Evolutionary conservation across 2,113 vertebrate species (phyloP).

Genomic region (Oryctolagus cuniculus): mOryCun1.1 NC_091449.1:8514501-8515000

Average conservation of each 20-base stretch:
- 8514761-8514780: not conserved
- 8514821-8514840: conserved; percentile 67
- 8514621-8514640: conserved; percentile 14
- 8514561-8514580: conserved; percentile 56
- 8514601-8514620: conserved; percentile 31
- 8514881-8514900: conserved; percentile 50
- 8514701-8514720: not conserved
- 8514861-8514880: not conserved
- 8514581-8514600: conserved; percentile 51
- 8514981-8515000: too few relatives aligned
- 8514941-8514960: not conserved
- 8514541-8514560: accelerated
- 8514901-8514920: not conserved
- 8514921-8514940: too few relatives aligned
- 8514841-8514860: conserved; percentile 74
- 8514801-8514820: not conserved
- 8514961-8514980: accelerated
- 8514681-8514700: accelerated
- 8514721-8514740: not conserved
- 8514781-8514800: not conserved
- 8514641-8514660: not conserved
- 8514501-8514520: conserved; percentile 78
- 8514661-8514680: not conserved
- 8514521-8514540: conserved; percentile 76
- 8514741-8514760: not conserved